Conservation (phyloP, 2,113 vertebrate species). For the Esox niger region DNA sequence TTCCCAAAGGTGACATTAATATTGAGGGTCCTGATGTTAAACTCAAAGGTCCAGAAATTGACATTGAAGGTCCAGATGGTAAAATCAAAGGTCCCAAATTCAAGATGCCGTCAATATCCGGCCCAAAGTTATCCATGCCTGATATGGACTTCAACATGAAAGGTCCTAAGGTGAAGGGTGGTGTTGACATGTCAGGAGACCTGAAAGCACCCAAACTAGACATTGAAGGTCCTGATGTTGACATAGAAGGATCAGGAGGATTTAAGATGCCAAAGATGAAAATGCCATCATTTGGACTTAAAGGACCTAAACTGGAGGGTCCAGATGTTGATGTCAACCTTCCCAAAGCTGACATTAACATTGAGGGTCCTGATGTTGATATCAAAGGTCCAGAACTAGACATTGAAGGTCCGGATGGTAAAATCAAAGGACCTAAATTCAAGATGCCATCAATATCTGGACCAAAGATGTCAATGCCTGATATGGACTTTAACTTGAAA, state of each 20-base stretch:
- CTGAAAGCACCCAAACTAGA: constrained; percentile 17
- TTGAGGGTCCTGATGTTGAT: too few species aligned
- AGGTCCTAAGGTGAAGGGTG: too few species aligned
- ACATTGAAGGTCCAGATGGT: not conserved
- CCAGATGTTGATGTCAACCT: constrained; percentile 10
- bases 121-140: too few species aligned
- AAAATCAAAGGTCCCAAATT: constrained; percentile 12
- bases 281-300: constrained; percentile 18
- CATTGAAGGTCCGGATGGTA: constrained; percentile 4
- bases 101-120: too few species aligned
- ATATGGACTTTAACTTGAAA: constrained; percentile 12
- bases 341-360: constrained; percentile 9
- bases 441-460: constrained; percentile 14
- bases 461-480: constrained; percentile 10
- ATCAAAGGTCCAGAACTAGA: constrained; percentile 17
- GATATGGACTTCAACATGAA: too few species aligned
- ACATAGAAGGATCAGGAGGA: not conserved
- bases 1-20: not conserved
- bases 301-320: constrained; percentile 9
- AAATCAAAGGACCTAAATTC: constrained; percentile 11
- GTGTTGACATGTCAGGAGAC: constrained; percentile 3
- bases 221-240: constrained; percentile 14
- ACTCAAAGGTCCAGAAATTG: not conserved
- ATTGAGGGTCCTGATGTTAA: too few species aligned
- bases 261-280: constrained; percentile 9